Evolutionary conservation across 1,140 invertebrate genomes (phyloP).

Genomic region (Drosophila ironensis): DNA sequence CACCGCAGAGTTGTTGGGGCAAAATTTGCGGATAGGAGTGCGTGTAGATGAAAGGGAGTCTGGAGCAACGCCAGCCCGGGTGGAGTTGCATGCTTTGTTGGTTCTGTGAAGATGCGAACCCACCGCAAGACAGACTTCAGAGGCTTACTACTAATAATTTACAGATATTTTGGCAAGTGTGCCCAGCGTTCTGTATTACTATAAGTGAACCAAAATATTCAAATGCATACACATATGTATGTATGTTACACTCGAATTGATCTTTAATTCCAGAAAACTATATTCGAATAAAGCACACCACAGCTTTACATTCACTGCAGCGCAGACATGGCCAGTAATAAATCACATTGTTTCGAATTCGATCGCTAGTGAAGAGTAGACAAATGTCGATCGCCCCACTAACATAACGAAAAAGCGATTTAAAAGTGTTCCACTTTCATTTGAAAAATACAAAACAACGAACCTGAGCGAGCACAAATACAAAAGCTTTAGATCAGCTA

Average conservation of each 20-base stretch:
- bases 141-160: too few relatives aligned
- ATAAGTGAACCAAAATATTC: too few relatives aligned
- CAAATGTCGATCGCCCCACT: conserved; percentile 28
- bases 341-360: conserved; percentile 37
- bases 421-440: conserved; percentile 64
- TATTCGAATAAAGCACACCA: not conserved
- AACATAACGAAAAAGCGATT: conserved; percentile 37
- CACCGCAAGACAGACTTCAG: too few relatives aligned
- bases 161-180: too few relatives aligned
- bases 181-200: too few relatives aligned
- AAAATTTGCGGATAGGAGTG: conserved; percentile 8
- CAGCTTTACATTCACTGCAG: not conserved
- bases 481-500: conserved; percentile 21
- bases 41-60: not conserved
- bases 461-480: conserved; percentile 22
- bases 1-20: too few relatives aligned
- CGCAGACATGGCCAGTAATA: conserved; percentile 13
- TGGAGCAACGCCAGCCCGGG: not conserved
- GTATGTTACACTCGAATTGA: too few relatives aligned
- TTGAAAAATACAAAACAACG: conserved; percentile 44
- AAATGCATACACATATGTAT: too few relatives aligned
- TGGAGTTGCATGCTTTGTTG: conserved; percentile 22
- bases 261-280: not conserved
- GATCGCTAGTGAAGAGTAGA: conserved; percentile 22
- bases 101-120: too few relatives aligned